Conservation (phyloP, 1,140 invertebrate species). For the Zaprionus ghesquierei region DNA sequence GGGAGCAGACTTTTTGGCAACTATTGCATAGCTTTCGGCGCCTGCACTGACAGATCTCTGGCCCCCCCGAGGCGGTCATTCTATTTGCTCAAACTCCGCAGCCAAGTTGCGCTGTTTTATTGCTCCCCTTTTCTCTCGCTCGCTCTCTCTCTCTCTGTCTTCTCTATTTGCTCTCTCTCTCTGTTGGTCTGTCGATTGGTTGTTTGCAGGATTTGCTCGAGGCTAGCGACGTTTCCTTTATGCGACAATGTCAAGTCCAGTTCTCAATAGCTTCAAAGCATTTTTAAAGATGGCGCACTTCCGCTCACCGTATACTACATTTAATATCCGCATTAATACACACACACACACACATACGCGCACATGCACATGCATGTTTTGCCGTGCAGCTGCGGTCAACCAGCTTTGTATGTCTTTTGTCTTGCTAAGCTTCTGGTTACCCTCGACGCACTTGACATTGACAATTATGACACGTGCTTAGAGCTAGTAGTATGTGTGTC, state of each 20-base stretch:
- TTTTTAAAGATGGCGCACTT: constrained; percentile 51
- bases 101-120: not conserved
- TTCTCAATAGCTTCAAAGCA: constrained; percentile 15
- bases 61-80: not conserved
- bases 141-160: not conserved
- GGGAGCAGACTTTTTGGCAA: constrained; percentile 36
- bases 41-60: constrained; percentile 16
- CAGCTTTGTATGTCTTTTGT: constrained; percentile 1
- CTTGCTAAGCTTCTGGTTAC: constrained; percentile 11
- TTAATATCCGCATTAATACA: constrained; percentile 33
- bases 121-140: not conserved
- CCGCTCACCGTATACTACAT: constrained; percentile 44
- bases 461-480: constrained; percentile 72
- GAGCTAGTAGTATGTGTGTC: constrained; percentile 9
- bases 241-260: constrained; percentile 71
- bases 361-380: not conserved
- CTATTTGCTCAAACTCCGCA: not conserved
- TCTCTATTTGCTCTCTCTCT: constrained; percentile 8
- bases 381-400: constrained; percentile 25
- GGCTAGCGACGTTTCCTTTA: constrained; percentile 66
- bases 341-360: not conserved
- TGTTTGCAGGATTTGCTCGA: constrained; percentile 56
- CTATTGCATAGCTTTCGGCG: constrained; percentile 42
- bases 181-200: constrained; percentile 3
- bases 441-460: constrained; percentile 56